Base-by-base conservation (phyloP, 2,888 invertebrate genomes). In the Cremastinae sp. region DNA sequence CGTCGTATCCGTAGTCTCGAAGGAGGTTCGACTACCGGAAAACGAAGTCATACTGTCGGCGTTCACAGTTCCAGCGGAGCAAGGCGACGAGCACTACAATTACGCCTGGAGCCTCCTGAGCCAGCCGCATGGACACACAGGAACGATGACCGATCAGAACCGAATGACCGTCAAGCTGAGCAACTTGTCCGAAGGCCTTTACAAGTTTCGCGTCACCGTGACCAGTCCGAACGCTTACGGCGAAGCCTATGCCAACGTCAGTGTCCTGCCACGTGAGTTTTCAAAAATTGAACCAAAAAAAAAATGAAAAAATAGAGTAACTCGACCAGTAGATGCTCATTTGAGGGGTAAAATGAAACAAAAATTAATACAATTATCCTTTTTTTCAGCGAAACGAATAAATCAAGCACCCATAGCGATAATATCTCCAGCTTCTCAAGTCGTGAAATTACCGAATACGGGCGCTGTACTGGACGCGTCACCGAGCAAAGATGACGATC, bases 51-150 rank as follows among this genome's bases (percentile, higher is more conserved):
- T 94, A 0, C 90, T 98, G 68, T 94, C 95, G 8, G 97, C 96
- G 0, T 95, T 93, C 85, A 96, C 96, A 0, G 93, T 95, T 14
- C 96, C 96, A 5, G 93, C 94, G 79, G 95, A 95, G 84, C 92
- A 93, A 76, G 94, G 93, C 84, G 93, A 92, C 86, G 93, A 92
- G 72, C 94, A 94, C 86, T 98, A 96, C 87, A 95, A 94, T 84
- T 98, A 96, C 90, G 94, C 95, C 22, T 98, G 98, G 98, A 95
- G 94, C 14, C 91, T 97, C 34, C 92, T 97, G 73, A 94, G 95
- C 72, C 95, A 96, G 86, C 97, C 97, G 0, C 94, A 94, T 80
- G 95, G 94, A n/a, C 91, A 92, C 80, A 92, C 92, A 88, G 94
- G 94, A 74, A 94, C 95, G 68, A 95, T 96, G 91, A 94, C 95